Conservation (phyloP, 2,113 vertebrate genomes). For the Gasterosteus aculeatus region DNA sequence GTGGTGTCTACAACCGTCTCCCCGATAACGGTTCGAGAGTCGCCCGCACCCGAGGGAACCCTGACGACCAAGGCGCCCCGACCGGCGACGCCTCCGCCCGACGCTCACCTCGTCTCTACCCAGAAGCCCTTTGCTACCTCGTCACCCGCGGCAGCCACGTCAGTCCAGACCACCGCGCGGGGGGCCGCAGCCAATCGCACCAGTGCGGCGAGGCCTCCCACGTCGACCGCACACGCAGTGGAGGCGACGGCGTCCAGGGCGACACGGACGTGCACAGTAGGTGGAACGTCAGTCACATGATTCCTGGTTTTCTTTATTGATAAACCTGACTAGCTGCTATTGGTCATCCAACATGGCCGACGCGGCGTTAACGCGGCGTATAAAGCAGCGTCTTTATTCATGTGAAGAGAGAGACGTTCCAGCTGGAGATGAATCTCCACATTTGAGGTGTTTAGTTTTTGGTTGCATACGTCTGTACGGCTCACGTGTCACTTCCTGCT, state of each 20-base stretch:
- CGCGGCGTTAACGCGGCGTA: too few species aligned
- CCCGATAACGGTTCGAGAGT: conserved; percentile 6
- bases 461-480: not conserved
- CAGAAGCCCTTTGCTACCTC: conserved; percentile 7
- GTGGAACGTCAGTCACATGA: conserved; percentile 38
- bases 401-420: too few species aligned
- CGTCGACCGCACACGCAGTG: conserved; percentile 1
- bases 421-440: not conserved
- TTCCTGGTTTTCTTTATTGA: not conserved
- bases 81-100: conserved; percentile 10
- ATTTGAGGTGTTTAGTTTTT: not conserved
- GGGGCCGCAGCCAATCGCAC: conserved; percentile 29
- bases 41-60: conserved; percentile 24
- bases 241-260: conserved; percentile 39
- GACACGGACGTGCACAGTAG: conserved; percentile 76
- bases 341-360: too few species aligned
- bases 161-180: not conserved
- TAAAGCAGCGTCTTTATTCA: too few species aligned
- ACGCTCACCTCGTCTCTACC: conserved; percentile 26
- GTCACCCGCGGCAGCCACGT: conserved; percentile 6
- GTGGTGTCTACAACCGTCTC: conserved; percentile 17
- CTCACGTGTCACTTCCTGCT: not conserved
- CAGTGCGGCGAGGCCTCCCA: conserved; percentile 14
- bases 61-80: conserved; percentile 36
- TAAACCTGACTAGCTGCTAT: too few species aligned